Base-by-base conservation (phyloP, 2,113 vertebrate species). In the Hemiscyllium ocellatum region DNA sequence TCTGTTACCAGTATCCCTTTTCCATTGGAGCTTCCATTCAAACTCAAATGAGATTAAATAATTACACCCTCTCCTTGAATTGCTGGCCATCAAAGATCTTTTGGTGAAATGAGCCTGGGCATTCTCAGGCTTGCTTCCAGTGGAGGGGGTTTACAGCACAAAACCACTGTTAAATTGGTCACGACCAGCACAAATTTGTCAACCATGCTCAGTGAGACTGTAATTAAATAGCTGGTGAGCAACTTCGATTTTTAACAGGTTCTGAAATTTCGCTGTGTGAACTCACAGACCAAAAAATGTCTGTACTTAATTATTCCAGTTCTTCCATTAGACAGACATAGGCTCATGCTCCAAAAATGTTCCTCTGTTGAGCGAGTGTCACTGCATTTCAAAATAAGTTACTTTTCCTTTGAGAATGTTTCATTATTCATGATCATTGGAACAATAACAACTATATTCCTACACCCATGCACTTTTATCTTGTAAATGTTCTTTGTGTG, bases 341-440 rank as follows among this genome's bases (percentile, higher is more conserved):
- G 72, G 33, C 94, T 95, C 94, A 95, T 95, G 37, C 68, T 72
- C 50, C 12, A 95, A 69, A 95, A 95, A 95, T 95, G 94, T 95
- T 95, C 24, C 47, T 91, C 61, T 37, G 89, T 91, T 91, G 61
- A 66, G 12, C 22, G 69, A 69, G 37, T 94, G 91, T 37, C 91
- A 94, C 12, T 94, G 65, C 70, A 24, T 94, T 94, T 94, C 26
- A 70, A 70, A 94, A 94, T 94, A 94, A 50, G 26, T 70, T 24
- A 29, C 37, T 50, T 95, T 93, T 72, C 42, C 94, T 95, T 29
- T 95, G 37, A 47, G 94, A 72, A 95, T 95, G 24, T 42, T 95
- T 95, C 20, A 72, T 52, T 95, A 95, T 95, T 72, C 47, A 52
- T 50, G 89, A 95, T 72, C 65, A 13, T 95, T 95, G 68, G 7